Evolutionary conservation across 1,140 invertebrate species (phyloP).

Genomic region (Drosophila jambulina): DNA sequence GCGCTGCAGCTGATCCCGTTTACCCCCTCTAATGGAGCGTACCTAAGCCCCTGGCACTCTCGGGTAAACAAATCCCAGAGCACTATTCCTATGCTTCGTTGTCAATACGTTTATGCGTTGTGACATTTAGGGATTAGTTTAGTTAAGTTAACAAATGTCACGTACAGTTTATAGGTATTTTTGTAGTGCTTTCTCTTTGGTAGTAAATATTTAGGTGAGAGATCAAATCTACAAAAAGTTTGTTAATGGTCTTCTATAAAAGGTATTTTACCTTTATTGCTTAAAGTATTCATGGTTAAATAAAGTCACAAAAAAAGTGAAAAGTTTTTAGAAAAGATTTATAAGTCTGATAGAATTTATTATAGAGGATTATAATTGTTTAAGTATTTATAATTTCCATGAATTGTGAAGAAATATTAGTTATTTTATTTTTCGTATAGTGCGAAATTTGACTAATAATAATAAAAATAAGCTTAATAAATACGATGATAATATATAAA

Average conservation of each 20-base stretch:
- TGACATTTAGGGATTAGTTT: slow-evolving; percentile 11
- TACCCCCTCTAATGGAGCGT: background rate
- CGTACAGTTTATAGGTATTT: slow-evolving; percentile 2
- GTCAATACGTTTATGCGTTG: slow-evolving; percentile 21
- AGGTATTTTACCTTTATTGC: background rate
- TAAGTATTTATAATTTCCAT: background rate
- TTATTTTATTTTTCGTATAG: too few species aligned
- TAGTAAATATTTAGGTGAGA: background rate
- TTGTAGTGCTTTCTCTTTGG: too few species aligned
- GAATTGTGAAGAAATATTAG: too few species aligned
- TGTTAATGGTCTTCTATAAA: background rate
- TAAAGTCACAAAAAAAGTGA: too few species aligned
- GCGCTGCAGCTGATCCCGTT: slow-evolving; percentile 47
- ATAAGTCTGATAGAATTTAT: too few species aligned
- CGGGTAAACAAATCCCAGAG: slow-evolving; percentile 34
- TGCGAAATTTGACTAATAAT: too few species aligned
- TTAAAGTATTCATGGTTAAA: background rate
- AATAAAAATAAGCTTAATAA: too few species aligned
- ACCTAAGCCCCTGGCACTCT: slow-evolving; percentile 19
- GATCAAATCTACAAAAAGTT: background rate
- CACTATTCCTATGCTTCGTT: background rate
- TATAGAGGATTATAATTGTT: background rate
- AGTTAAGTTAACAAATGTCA: background rate
- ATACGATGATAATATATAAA: too few species aligned
- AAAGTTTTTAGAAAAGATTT: background rate